Evolutionary conservation across 2,113 vertebrate species (phyloP).

Genomic region (Gadus chalcogrammus): DNA sequence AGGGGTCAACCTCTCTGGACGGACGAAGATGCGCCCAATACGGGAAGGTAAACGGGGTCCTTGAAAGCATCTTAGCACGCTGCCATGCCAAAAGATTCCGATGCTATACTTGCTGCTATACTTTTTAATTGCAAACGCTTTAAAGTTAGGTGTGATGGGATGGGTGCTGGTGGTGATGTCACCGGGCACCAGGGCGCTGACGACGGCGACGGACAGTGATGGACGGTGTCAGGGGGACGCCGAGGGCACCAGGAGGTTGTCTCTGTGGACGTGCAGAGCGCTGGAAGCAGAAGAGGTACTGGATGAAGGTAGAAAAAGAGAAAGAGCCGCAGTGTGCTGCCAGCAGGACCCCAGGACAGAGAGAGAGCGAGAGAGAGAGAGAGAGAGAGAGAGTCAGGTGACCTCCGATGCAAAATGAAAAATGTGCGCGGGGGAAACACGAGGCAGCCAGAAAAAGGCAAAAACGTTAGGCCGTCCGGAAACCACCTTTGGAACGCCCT

Average conservation of each 20-base stretch:
- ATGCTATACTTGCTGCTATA: too few species aligned
- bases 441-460: slow-evolving; percentile 16
- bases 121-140: too few species aligned
- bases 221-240: slow-evolving; percentile 39
- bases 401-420: slow-evolving; percentile 10
- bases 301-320: slow-evolving; percentile 1
- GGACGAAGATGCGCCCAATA: too few species aligned
- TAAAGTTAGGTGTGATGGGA: too few species aligned
- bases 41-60: slow-evolving; percentile 3
- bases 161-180: slow-evolving; percentile 32
- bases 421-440: slow-evolving; percentile 13
- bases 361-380: too few species aligned
- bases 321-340: slow-evolving; percentile 11
- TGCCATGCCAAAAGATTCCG: not conserved
- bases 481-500: not conserved
- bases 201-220: slow-evolving; percentile 42
- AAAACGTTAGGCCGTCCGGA: slow-evolving; percentile 7
- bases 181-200: slow-evolving; percentile 21
- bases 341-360: not conserved
- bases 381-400: slow-evolving; percentile 8
- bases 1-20: not conserved
- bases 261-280: slow-evolving; percentile 15
- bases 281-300: slow-evolving; percentile 11
- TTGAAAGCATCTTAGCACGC: not conserved
- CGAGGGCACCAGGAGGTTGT: slow-evolving; percentile 21